phyloP scores from a whole-genome alignment of 2,113 vertebrate species.

The Plotosus lineatus region DNA sequence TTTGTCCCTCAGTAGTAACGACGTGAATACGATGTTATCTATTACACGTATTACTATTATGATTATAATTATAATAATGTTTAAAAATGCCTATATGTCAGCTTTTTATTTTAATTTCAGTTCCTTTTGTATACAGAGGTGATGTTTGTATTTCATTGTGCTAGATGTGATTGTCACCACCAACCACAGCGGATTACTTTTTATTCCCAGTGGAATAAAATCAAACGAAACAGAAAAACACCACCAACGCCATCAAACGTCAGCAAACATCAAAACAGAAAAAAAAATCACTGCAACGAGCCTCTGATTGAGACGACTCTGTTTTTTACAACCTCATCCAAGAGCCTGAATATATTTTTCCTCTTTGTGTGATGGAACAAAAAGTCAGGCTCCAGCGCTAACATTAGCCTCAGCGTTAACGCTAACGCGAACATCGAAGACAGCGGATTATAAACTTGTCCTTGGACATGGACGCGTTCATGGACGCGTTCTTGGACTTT shows the following conservation, averaged over 20 bases:
- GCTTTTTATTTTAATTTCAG: constrained; percentile 5
- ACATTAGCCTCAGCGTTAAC: not conserved
- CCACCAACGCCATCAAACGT: constrained; percentile 1
- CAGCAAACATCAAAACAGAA: not conserved
- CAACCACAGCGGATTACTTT: constrained; percentile 43
- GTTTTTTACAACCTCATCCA: constrained; percentile 57
- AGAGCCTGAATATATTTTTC: constrained; percentile 52
- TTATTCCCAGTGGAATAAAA: constrained; percentile 30
- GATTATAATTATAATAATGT: constrained; percentile 37
- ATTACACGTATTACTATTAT: constrained; percentile 57
- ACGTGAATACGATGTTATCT: constrained; percentile 60
- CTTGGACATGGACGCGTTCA: constrained; percentile 60
- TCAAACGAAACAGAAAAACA: not conserved
- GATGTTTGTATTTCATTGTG: constrained; percentile 64
- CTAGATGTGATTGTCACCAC: constrained; percentile 50
- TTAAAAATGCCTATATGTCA: constrained; percentile 41
- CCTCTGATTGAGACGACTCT: constrained; percentile 53
- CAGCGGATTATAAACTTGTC: constrained; percentile 69
- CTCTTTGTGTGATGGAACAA: constrained; percentile 41
- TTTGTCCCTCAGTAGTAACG: constrained; percentile 37
- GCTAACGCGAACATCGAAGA: constrained; percentile 42
- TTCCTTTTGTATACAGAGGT: constrained; percentile 65
- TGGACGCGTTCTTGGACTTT: constrained; percentile 46
- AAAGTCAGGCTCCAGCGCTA: constrained; percentile 55
- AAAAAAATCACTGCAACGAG: constrained; percentile 46